A percentile compares a stretch with the other conserved stretches of the same genome.
These are phyloP conservation scores for Agelas oroides DNA, from an alignment of 37 sponge, comb jelly and placozoan species.

Conservation along the genomic window DNA sequence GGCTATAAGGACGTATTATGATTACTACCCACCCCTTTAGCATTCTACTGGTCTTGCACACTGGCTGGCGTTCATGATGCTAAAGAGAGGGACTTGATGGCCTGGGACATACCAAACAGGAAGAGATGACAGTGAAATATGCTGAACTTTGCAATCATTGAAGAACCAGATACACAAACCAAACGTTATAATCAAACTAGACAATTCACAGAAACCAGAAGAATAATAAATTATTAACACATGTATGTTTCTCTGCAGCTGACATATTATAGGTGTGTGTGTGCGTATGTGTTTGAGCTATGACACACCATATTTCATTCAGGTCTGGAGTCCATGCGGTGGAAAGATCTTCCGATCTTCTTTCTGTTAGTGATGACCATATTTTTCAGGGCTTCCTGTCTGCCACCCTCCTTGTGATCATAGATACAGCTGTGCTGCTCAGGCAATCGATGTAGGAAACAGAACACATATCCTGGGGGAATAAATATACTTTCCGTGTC, in stretches of 20 bases:
- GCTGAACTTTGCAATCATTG: too few relatives aligned
- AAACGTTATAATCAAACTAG: too few relatives aligned
- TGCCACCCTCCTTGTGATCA: slow-evolving; percentile 84
- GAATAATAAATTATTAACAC: too few relatives aligned
- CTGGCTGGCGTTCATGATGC: slow-evolving; percentile 49
- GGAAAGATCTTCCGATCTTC: slow-evolving; percentile 83
- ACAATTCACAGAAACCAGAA: too few relatives aligned
- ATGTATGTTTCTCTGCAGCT: background rate
- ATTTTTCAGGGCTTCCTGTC: slow-evolving; percentile 67
- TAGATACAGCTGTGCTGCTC: slow-evolving; percentile 83
- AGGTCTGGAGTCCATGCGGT: slow-evolving; percentile 84
- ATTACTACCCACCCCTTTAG: slow-evolving; percentile 1
- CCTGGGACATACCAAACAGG: slow-evolving; percentile 44
- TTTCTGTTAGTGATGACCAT: slow-evolving; percentile 75
- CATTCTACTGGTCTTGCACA: slow-evolving; percentile 67
- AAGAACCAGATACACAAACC: too few relatives aligned
- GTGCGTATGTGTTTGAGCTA: background rate
- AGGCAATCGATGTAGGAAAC: slow-evolving; percentile 84
- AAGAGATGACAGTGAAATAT: too few relatives aligned
- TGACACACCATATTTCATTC: slow-evolving; percentile 28
- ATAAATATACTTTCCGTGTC: too few relatives aligned
- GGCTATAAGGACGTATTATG: too few relatives aligned
- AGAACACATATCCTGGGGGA: slow-evolving; percentile 72
- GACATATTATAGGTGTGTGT: background rate
- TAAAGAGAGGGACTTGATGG: slow-evolving; percentile 54